Conservation (phyloP, 2,797 vertebrate genomes). For the Melanotaenia pygmaea region DNA sequence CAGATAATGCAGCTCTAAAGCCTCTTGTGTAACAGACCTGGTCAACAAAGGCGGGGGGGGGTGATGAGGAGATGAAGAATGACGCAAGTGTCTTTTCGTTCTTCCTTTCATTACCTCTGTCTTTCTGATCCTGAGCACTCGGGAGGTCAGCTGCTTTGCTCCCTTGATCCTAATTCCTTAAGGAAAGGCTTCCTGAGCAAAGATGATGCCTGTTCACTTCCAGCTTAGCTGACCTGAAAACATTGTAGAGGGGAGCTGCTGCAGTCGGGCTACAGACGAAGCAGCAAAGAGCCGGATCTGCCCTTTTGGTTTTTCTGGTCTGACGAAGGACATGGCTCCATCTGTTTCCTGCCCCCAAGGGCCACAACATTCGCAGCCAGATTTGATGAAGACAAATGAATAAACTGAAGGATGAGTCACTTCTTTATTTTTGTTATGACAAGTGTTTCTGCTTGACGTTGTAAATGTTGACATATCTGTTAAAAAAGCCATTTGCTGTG, state of each 20-base stretch:
- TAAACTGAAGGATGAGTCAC: constrained; percentile 66
- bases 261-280: constrained; percentile 13
- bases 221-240: constrained; percentile 67
- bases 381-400: constrained; percentile 59
- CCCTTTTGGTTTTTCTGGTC: constrained; percentile 45
- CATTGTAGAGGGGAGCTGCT: constrained; percentile 43
- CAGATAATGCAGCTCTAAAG: constrained; percentile 55
- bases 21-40: constrained; percentile 67
- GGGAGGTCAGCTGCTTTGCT: constrained; percentile 38
- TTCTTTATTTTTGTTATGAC: constrained; percentile 53
- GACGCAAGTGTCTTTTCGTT: constrained; percentile 55
- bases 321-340: constrained; percentile 63
- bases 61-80: constrained; percentile 32
- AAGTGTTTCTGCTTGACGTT: constrained; percentile 48
- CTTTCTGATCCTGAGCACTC: constrained; percentile 53
- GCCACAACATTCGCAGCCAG: constrained; percentile 31
- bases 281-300: constrained; percentile 25
- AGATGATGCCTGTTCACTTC: constrained; percentile 8
- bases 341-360: constrained; percentile 72
- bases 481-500: constrained; percentile 24
- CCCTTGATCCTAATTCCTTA: constrained; percentile 64
- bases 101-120: constrained; percentile 57
- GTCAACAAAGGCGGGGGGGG: constrained; percentile 31
- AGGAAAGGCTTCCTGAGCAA: constrained; percentile 67
- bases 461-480: constrained; percentile 55